These are phyloP conservation scores for Orius insidiosus DNA, from an alignment of 1,140 invertebrate genomes.

Conservation along the genomic window DNA sequence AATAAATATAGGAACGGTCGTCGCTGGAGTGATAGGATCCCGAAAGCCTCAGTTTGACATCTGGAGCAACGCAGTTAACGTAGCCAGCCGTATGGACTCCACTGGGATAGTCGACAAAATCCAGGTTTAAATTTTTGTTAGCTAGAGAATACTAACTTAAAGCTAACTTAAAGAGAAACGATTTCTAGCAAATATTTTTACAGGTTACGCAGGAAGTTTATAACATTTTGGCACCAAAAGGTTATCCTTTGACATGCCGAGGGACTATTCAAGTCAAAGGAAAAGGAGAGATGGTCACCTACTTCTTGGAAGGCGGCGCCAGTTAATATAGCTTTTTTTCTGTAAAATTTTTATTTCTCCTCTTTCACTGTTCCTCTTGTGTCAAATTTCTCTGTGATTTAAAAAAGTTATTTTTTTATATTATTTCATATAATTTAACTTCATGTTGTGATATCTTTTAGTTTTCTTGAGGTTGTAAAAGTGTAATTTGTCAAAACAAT, in stretches of 20 bases:
- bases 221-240: slow-evolving; percentile 52
- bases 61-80: slow-evolving; percentile 90
- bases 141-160: neutral
- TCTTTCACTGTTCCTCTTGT: no score
- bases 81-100: slow-evolving; percentile 75
- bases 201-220: slow-evolving; percentile 77
- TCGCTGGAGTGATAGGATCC: slow-evolving; percentile 89
- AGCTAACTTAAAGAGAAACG: neutral
- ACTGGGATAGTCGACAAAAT: slow-evolving; percentile 67
- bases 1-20: slow-evolving; percentile 87
- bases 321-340: no score
- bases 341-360: no score
- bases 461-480: no score
- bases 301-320: slow-evolving; percentile 64
- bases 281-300: slow-evolving; percentile 89
- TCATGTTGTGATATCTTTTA: no score
- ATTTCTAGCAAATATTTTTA: slow-evolving; percentile 16
- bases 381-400: no score
- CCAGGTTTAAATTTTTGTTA: slow-evolving; percentile 34
- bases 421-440: no score
- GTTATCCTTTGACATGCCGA: slow-evolving; percentile 58
- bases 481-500: no score
- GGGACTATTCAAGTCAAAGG: slow-evolving; percentile 81
- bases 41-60: slow-evolving; percentile 81
- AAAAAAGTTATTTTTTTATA: no score